phyloP scores from a whole-genome alignment of 2,888 invertebrate genomes.

The Heliconius ethilla region DNA sequence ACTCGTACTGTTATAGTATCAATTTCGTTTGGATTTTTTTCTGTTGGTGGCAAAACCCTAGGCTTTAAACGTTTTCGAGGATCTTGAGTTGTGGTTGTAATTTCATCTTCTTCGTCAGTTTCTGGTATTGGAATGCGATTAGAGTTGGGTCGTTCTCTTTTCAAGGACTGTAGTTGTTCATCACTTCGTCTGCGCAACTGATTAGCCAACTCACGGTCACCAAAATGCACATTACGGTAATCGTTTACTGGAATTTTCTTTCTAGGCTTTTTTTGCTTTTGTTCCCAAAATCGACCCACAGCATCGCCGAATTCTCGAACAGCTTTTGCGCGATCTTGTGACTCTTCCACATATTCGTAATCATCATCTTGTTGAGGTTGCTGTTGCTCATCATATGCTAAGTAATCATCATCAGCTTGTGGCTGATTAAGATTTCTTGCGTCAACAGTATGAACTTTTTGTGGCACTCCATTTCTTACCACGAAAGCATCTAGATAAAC shows the following conservation, averaged over 20 bases:
- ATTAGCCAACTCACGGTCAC: constrained; percentile 63
- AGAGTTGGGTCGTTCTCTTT: constrained; percentile 53
- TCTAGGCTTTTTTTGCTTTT: constrained; percentile 55
- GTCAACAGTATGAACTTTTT: constrained; percentile 68
- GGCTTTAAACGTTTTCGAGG: constrained; percentile 68
- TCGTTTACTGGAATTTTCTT: constrained; percentile 59
- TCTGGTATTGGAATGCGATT: constrained; percentile 55
- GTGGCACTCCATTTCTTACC: constrained; percentile 70
- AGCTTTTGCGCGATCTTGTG: constrained; percentile 63
- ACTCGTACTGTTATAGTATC: constrained; percentile 78
- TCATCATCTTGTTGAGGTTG: constrained; percentile 62
- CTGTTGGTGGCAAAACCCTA: constrained; percentile 75
- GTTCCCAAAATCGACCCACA: constrained; percentile 73
- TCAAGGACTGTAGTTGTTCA: constrained; percentile 58
- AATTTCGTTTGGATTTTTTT: constrained; percentile 76
- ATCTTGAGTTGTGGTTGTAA: constrained; percentile 74
- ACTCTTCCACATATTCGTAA: constrained; percentile 73
- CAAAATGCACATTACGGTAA: constrained; percentile 73
- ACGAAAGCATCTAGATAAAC: constrained; percentile 77
- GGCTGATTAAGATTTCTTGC: constrained; percentile 56
- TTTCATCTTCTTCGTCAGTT: constrained; percentile 62
- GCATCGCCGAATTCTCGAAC: constrained; percentile 68
- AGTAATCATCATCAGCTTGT: constrained; percentile 63
- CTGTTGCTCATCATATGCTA: constrained; percentile 63
- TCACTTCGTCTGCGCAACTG: constrained; percentile 52